phyloP scores from a whole-genome alignment of 2,888 invertebrate species.

The Drosophila atripex region DNA sequence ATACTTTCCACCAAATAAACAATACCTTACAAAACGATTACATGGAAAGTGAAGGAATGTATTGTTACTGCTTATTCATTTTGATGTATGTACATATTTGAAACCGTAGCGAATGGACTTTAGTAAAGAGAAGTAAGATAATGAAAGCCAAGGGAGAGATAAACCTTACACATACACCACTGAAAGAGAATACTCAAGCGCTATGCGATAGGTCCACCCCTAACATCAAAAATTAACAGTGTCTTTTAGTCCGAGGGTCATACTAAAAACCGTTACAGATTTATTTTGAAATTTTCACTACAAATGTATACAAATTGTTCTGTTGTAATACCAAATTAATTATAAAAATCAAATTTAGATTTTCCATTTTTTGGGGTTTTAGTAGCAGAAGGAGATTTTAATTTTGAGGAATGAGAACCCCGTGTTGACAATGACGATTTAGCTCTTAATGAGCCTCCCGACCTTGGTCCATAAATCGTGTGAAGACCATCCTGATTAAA shows the following conservation, averaged over 20 bases:
- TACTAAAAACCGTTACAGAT: neutral
- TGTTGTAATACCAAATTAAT: neutral
- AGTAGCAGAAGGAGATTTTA: neutral
- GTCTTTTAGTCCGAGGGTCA: neutral
- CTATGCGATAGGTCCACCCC: neutral
- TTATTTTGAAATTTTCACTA: neutral
- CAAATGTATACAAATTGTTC: neutral
- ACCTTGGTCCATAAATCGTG: neutral
- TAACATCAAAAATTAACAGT: neutral
- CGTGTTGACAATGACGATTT: neutral
- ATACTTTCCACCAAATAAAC: no score
- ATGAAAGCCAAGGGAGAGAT: neutral
- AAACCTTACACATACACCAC: constrained; percentile 1
- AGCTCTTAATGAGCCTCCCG: no score
- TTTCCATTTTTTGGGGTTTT: neutral
- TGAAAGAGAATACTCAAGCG: neutral
- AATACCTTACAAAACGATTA: no score
- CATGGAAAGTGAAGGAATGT: no score
- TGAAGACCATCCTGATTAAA: neutral
- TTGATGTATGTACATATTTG: no score
- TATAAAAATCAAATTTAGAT: constrained; percentile 2
- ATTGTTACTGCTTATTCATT: no score
- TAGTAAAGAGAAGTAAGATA: neutral
- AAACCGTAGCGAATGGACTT: neutral
- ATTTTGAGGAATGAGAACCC: no score